Evolutionary conservation across 2,797 vertebrate species (phyloP).

Genomic region (Sphaeramia orbicularis): DNA sequence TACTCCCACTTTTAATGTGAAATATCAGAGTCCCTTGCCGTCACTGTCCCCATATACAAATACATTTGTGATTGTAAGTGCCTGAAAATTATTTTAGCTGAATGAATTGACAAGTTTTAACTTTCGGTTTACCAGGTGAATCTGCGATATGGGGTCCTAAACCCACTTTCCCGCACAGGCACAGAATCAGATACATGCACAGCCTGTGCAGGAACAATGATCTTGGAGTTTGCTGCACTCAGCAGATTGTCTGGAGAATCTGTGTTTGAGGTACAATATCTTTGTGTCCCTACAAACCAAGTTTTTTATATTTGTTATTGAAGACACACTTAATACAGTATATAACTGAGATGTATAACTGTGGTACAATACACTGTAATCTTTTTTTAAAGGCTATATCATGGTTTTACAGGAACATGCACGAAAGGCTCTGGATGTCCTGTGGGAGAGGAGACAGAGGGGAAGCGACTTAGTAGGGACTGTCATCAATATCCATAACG

Average conservation of each 20-base stretch:
- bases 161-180: slow-evolving; percentile 87
- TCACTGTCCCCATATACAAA: neutral
- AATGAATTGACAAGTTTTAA: neutral
- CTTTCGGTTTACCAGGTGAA: slow-evolving; percentile 80
- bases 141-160: slow-evolving; percentile 85
- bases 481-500: slow-evolving; percentile 90
- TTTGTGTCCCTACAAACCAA: slow-evolving; percentile 6
- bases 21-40: neutral
- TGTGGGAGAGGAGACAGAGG: slow-evolving; percentile 88
- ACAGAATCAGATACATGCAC: slow-evolving; percentile 89
- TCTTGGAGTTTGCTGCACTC: slow-evolving; percentile 89
- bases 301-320: neutral
- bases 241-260: slow-evolving; percentile 86
- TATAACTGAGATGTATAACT: neutral
- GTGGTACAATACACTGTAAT: neutral
- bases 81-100: neutral
- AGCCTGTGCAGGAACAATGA: slow-evolving; percentile 90
- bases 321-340: neutral
- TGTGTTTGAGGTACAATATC: slow-evolving; percentile 85
- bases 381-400: neutral
- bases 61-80: neutral
- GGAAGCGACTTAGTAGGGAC: slow-evolving; percentile 89
- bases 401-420: slow-evolving; percentile 80
- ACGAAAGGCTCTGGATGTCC: slow-evolving; percentile 86
- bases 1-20: slow-evolving; percentile 35